Conservation (phyloP, 2,888 invertebrate genomes). For the Peribatodes rhomboidaria region DNA sequence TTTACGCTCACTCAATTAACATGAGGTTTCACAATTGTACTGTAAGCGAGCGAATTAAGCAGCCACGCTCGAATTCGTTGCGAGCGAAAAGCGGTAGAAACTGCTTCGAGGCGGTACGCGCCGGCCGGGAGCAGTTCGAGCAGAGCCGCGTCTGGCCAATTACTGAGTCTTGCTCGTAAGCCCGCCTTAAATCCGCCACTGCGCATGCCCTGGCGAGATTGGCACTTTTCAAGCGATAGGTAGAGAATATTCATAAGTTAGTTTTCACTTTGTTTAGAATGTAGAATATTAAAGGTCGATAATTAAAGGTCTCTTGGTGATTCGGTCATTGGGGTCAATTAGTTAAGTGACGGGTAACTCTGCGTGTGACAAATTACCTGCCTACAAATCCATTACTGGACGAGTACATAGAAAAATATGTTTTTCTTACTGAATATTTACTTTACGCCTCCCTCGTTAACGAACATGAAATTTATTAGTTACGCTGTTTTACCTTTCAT, state of each 20-base stretch:
- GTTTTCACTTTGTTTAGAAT: conserved; percentile 78
- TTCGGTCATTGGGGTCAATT: conserved; percentile 26
- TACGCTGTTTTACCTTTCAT: background rate
- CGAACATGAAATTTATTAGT: background rate
- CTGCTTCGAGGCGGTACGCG: conserved; percentile 39
- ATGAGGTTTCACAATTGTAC: conserved; percentile 43
- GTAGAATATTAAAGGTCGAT: conserved; percentile 64
- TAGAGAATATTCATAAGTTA: conserved; percentile 80
- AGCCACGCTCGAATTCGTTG: conserved; percentile 22
- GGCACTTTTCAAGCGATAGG: conserved; percentile 71
- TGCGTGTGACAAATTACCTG: conserved; percentile 5
- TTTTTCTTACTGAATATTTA: conserved; percentile 1
- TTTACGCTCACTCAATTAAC: conserved; percentile 33
- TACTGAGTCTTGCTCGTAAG: conserved; percentile 74
- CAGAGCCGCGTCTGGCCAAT: conserved; percentile 76
- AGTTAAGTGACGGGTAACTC: conserved; percentile 22
- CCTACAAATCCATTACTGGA: conserved; percentile 10
- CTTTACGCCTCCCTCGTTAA: background rate
- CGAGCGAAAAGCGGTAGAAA: conserved; percentile 23
- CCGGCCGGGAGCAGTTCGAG: conserved; percentile 53
- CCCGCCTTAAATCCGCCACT: conserved; percentile 61
- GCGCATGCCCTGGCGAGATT: conserved; percentile 78
- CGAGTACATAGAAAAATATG: background rate
- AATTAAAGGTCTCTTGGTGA: conserved; percentile 23
- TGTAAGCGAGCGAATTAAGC: conserved; percentile 28